A percentile compares a stretch with the other conserved stretches of the same genome.
phyloP scores from a whole-genome alignment of 2,113 vertebrate species.

The Bambusicola thoracicus region DNA sequence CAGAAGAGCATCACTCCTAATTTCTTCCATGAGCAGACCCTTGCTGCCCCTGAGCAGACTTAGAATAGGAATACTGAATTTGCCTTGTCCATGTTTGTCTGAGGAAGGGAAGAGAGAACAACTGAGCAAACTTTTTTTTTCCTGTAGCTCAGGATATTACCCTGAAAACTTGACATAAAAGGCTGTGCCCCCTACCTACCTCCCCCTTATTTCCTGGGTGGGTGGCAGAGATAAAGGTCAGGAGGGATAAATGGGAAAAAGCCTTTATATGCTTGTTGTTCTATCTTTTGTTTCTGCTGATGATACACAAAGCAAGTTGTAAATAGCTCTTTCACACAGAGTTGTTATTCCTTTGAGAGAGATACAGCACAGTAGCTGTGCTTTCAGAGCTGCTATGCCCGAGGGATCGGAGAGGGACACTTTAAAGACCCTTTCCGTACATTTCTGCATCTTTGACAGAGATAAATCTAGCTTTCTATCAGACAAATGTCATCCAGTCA shows the following conservation, averaged over 20 bases:
- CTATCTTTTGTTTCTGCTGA: constrained; percentile 76
- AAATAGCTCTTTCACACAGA: constrained; percentile 70
- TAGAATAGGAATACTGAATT: not conserved
- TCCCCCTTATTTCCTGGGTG: constrained; percentile 20
- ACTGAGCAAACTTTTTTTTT: not conserved
- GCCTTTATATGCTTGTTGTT: constrained; percentile 64
- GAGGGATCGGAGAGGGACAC: constrained; percentile 65
- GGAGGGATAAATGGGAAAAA: not conserved
- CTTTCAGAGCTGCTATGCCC: constrained; percentile 49
- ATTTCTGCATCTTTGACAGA: constrained; percentile 60
- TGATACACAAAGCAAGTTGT: constrained; percentile 75
- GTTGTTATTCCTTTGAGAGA: constrained; percentile 74
- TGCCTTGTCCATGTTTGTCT: not conserved
- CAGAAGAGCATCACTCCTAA: not conserved
- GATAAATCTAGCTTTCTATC: constrained; percentile 58
- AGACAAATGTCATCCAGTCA: constrained; percentile 61
- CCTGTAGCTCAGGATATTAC: constrained; percentile 21
- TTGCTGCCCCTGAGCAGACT: not conserved
- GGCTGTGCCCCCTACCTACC: not conserved
- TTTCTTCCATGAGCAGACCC: not conserved
- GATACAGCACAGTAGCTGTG: constrained; percentile 41
- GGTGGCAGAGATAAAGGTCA: not conserved
- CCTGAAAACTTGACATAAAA: constrained; percentile 49
- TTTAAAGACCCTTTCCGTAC: constrained; percentile 66
- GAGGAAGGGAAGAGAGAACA: not conserved